Conservation (phyloP, 2,113 vertebrate genomes). For the Anolis carolinensis region DNA sequence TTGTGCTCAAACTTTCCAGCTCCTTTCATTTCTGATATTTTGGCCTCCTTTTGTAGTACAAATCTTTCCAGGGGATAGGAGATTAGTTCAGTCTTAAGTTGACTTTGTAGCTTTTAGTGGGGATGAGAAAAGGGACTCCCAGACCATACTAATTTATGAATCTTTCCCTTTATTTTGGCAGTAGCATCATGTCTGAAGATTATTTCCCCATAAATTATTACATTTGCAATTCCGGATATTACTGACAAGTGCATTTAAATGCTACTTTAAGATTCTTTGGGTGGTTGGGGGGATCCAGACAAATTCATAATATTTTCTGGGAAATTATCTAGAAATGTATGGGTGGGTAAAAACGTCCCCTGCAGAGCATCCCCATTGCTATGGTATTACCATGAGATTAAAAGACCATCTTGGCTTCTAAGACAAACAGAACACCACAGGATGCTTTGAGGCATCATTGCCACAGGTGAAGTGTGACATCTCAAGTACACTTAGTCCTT, state of each 20-base stretch:
- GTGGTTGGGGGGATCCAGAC: background rate
- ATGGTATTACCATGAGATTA: slow-evolving; percentile 1
- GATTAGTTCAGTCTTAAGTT: background rate
- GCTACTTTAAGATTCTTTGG: background rate
- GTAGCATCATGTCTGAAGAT: background rate
- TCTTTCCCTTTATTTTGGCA: background rate
- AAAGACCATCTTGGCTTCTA: slow-evolving; percentile 10
- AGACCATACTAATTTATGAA: background rate
- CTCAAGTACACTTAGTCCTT: background rate
- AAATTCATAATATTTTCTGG: background rate
- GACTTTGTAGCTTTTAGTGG: too few relatives aligned
- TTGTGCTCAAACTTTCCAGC: background rate
- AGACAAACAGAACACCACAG: slow-evolving; percentile 16
- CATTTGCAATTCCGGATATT: background rate
- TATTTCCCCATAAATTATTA: background rate
- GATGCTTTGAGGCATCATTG: background rate
- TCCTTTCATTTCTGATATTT: background rate
- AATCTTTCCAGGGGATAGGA: background rate
- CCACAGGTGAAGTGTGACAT: slow-evolving; percentile 19
- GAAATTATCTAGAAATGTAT: slow-evolving; percentile 9
- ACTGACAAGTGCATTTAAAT: background rate
- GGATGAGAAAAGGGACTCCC: too few relatives aligned
- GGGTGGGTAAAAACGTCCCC: background rate
- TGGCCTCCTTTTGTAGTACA: background rate
- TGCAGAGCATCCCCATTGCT: background rate